Conservation (phyloP, 2,888 invertebrate genomes). For the Leucophenga maculata region DNA sequence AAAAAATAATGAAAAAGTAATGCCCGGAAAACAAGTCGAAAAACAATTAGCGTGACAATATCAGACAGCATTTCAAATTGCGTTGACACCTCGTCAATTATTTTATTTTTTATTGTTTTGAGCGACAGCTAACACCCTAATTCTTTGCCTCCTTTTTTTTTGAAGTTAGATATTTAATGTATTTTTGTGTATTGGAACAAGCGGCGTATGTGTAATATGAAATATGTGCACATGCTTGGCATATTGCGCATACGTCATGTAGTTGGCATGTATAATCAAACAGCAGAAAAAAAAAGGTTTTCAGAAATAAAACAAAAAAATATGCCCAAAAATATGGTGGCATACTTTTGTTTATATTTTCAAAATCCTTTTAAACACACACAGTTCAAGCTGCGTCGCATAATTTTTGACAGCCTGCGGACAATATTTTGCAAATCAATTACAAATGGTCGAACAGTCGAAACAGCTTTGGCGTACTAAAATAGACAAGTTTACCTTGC, state of each 20-base stretch:
- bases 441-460: constrained; percentile 9
- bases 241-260: constrained; percentile 2
- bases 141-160: background rate
- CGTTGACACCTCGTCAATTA: constrained; percentile 55
- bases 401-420: background rate
- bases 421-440: constrained; percentile 12
- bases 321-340: background rate
- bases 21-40: too few species aligned
- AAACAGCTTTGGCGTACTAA: background rate
- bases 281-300: too few species aligned
- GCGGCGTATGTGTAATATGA: too few species aligned
- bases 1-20: too few species aligned
- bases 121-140: too few species aligned
- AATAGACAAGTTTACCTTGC: background rate
- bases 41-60: constrained; percentile 55
- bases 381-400: too few species aligned
- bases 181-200: background rate
- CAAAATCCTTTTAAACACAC: background rate
- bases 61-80: constrained; percentile 51
- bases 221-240: background rate
- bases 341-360: background rate
- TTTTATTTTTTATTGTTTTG: constrained; percentile 36
- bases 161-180: background rate
- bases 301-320: constrained; percentile 4
- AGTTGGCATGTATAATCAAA: too few species aligned